Evolutionary conservation across 2,113 vertebrate species (phyloP).

Genomic region (Cepphus grylle): DNA sequence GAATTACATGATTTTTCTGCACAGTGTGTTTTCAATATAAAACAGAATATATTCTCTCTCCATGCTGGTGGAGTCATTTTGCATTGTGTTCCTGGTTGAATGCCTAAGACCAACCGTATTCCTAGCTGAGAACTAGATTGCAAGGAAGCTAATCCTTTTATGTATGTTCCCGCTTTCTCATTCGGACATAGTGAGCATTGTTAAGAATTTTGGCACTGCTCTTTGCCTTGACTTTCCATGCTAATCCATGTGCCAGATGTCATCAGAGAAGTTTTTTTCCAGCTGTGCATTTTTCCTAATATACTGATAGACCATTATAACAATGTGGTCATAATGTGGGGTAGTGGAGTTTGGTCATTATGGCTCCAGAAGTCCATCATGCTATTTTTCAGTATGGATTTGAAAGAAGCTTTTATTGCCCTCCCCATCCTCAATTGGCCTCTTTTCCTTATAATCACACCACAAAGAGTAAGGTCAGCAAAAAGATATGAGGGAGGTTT

Average conservation of each 20-base stretch:
- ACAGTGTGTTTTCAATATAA: conserved; percentile 15
- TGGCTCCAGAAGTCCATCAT: background rate
- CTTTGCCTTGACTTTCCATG: conserved; percentile 23
- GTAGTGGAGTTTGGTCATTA: background rate
- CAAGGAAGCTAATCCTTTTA: conserved; percentile 46
- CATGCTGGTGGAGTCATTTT: conserved; percentile 16
- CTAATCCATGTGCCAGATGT: conserved; percentile 40
- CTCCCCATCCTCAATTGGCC: background rate
- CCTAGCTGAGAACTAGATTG: conserved; percentile 41
- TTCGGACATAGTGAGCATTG: background rate
- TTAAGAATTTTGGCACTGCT: conserved; percentile 42
- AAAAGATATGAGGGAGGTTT: background rate
- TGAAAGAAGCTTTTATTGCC: background rate
- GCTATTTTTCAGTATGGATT: background rate
- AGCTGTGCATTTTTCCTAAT: conserved; percentile 29
- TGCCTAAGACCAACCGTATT: background rate
- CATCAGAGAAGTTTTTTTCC: conserved; percentile 13
- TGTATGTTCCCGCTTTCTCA: background rate
- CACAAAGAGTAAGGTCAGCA: conserved; percentile 1
- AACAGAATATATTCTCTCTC: background rate
- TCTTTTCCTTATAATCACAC: background rate
- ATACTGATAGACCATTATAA: background rate
- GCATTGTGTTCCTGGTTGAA: conserved; percentile 24
- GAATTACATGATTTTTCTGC: conserved; percentile 10
- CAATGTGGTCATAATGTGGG: background rate